Evolutionary conservation across 2,888 invertebrate genomes (phyloP).

Genomic region (Aspidiotus rigidus): DNA sequence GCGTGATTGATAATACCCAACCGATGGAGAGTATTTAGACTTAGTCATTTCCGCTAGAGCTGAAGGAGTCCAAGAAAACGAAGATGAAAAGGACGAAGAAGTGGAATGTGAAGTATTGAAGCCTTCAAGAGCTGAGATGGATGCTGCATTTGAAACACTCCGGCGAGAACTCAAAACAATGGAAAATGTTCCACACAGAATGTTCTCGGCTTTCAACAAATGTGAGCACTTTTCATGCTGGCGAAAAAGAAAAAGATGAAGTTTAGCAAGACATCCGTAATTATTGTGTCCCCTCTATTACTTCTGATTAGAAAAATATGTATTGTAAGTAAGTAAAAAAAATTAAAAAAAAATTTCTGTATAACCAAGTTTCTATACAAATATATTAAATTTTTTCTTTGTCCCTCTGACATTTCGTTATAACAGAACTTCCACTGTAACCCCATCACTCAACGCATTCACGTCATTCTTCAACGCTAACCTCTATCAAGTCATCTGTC

Average conservation of each 20-base stretch:
- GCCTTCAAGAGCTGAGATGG: conserved; percentile 1
- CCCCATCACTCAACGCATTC: no score
- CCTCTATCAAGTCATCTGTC: no score
- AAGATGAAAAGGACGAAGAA: neutral
- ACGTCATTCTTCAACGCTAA: no score
- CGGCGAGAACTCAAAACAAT: neutral
- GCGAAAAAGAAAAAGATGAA: neutral
- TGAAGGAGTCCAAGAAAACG: neutral
- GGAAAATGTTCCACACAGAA: neutral
- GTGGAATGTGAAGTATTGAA: neutral
- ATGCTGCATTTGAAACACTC: neutral
- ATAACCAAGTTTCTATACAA: no score
- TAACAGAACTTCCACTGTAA: no score
- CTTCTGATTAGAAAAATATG: no score
- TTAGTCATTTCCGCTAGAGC: neutral
- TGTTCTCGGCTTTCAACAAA: neutral
- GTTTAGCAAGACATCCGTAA: neutral
- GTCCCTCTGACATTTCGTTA: no score
- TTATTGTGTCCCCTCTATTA: neutral
- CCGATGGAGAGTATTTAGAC: neutral
- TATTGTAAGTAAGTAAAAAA: no score
- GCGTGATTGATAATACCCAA: neutral
- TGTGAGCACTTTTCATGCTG: neutral
- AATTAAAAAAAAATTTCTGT: no score
- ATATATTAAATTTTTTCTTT: no score